Evolutionary conservation across 2,113 vertebrate species (phyloP).

Genomic region (Todiramphus chloris): DNA sequence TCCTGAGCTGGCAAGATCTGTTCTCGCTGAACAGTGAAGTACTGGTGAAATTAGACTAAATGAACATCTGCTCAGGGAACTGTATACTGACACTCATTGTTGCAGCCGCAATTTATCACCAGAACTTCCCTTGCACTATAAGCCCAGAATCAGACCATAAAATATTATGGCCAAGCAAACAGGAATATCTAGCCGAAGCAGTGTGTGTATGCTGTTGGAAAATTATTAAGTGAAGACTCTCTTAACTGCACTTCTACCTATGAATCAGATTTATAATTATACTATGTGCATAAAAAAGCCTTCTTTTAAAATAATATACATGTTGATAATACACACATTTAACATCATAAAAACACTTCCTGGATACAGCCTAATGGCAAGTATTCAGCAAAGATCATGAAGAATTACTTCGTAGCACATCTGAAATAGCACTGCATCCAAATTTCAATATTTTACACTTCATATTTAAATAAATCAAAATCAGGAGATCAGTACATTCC

Average conservation of each 20-base stretch:
- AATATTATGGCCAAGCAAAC: constrained; percentile 10
- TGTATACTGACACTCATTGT: constrained; percentile 51
- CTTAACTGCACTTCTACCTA: constrained; percentile 2
- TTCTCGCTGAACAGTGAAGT: constrained; percentile 67
- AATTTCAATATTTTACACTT: neutral
- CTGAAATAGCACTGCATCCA: neutral
- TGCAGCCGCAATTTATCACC: constrained; percentile 52
- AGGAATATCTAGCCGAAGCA: neutral
- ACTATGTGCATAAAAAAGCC: constrained; percentile 15
- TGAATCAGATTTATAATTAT: constrained; percentile 41
- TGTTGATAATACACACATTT: neutral
- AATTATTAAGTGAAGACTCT: constrained; percentile 11
- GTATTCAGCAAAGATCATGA: neutral
- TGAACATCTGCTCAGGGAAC: constrained; percentile 73
- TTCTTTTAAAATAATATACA: constrained; percentile 4
- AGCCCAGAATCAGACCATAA: constrained; percentile 29
- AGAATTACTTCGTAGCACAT: neutral
- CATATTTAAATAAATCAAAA: neutral
- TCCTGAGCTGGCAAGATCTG: constrained; percentile 61
- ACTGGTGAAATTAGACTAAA: constrained; percentile 66
- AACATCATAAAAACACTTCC: constrained; percentile 1
- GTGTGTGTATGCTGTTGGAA: neutral
- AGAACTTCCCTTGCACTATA: neutral
- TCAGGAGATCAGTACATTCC: constrained; percentile 1
- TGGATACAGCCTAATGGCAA: constrained; percentile 5